These are phyloP conservation scores for Drosophila parvula DNA, from an alignment of 1,140 invertebrate genomes.

Conservation along the genomic window DNA sequence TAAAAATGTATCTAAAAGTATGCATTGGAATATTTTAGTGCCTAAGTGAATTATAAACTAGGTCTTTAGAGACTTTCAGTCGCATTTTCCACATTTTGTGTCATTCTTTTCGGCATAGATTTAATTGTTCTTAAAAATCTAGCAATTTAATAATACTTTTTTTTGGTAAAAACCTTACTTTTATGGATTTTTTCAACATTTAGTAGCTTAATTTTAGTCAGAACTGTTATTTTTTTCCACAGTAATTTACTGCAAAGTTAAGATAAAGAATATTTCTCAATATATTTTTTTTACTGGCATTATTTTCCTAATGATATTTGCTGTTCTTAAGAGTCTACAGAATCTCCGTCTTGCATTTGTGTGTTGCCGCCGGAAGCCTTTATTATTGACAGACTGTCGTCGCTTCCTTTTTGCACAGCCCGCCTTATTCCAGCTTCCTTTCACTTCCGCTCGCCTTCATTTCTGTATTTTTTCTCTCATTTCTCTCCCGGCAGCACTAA, in stretches of 20 bases:
- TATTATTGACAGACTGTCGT: constrained; percentile 59
- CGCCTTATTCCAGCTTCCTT: constrained; percentile 11
- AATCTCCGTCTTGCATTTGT: constrained; percentile 11
- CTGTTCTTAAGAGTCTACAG: constrained; percentile 13
- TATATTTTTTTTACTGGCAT: neutral
- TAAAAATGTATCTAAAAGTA: too few relatives aligned
- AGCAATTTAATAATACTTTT: neutral
- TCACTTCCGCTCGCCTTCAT: constrained; percentile 1
- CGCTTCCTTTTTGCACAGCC: constrained; percentile 4
- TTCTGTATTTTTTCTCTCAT: constrained; percentile 1
- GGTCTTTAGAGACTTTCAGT: neutral
- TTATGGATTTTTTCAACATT: neutral
- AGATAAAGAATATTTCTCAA: too few relatives aligned
- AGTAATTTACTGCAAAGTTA: neutral
- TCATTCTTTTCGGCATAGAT: neutral
- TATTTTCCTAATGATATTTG: neutral
- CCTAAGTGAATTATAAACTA: neutral
- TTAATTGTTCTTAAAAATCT: neutral
- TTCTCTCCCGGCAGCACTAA: constrained; percentile 39
- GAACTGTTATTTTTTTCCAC: neutral
- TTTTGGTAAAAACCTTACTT: too few relatives aligned
- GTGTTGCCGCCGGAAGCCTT: constrained; percentile 28
- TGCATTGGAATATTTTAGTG: neutral
- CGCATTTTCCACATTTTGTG: neutral
- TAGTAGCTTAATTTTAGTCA: too few relatives aligned